phyloP scores from a whole-genome alignment of 2,888 invertebrate genomes.

The Parnassius apollo region DNA sequence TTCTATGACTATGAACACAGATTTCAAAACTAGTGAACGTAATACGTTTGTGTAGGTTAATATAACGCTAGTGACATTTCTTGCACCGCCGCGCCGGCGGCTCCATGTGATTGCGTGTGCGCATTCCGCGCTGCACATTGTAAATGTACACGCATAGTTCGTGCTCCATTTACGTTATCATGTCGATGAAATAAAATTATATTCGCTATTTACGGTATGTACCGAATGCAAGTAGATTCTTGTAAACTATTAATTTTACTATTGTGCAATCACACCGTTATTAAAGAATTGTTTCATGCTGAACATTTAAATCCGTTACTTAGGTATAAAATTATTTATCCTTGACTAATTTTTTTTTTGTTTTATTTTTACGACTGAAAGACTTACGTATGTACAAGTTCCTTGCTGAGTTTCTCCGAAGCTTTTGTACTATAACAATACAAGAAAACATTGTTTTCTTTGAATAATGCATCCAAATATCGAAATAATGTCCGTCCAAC shows the following conservation, averaged over 20 bases:
- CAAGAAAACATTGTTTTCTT: conserved; percentile 21
- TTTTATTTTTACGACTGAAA: too few species aligned
- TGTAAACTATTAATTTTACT: conserved; percentile 15
- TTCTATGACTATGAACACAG: not conserved
- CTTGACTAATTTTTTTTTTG: too few species aligned
- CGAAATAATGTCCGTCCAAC: conserved; percentile 19
- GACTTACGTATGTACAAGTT: not conserved
- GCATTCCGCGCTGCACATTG: conserved; percentile 57
- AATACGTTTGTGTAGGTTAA: conserved; percentile 15
- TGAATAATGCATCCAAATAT: conserved; percentile 17
- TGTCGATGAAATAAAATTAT: conserved; percentile 63
- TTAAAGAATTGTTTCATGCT: too few species aligned
- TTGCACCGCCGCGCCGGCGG: conserved; percentile 35
- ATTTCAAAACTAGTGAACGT: conserved; percentile 20
- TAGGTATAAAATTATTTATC: too few species aligned
- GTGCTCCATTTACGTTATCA: conserved; percentile 77
- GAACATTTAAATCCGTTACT: too few species aligned
- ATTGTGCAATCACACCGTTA: conserved; percentile 4
- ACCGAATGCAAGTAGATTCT: conserved; percentile 15
- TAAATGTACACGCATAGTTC: conserved; percentile 66
- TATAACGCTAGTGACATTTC: conserved; percentile 65
- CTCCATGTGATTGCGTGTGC: conserved; percentile 63
- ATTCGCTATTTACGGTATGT: conserved; percentile 52
- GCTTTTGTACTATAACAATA: conserved; percentile 9
- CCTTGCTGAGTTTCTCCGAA: conserved; percentile 3